Conservation (phyloP, 2,113 vertebrate species). For the Herpailurus yagouaroundi region DNA sequence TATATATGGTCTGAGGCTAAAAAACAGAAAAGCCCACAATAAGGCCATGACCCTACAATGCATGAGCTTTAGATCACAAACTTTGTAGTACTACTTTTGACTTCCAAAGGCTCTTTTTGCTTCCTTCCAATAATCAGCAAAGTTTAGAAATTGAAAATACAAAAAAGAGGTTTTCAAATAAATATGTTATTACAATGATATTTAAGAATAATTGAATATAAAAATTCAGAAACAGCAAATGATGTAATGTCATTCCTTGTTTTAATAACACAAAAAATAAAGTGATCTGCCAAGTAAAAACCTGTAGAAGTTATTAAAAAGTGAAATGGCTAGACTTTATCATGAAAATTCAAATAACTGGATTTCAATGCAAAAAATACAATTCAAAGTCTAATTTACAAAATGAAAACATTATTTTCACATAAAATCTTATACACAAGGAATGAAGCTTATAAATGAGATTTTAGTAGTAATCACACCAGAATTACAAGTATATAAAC, state of each 20-base stretch:
- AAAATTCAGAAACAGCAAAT: slow-evolving; percentile 7
- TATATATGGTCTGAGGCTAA: neutral
- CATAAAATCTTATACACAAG: neutral
- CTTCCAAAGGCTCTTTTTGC: neutral
- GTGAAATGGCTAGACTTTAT: neutral
- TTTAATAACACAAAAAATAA: slow-evolving; percentile 12
- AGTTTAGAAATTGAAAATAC: slow-evolving; percentile 35
- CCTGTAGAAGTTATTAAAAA: neutral
- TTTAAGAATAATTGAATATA: neutral
- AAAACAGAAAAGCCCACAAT: neutral
- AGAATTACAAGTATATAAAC: neutral
- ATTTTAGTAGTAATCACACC: neutral
- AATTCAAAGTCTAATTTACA: neutral
- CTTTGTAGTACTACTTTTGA: neutral
- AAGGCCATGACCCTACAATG: neutral
- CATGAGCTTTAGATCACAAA: neutral
- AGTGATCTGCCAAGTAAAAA: neutral
- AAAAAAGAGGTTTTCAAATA: neutral
- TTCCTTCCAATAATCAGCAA: neutral
- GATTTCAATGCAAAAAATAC: neutral
- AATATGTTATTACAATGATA: neutral
- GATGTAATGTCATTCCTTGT: neutral
- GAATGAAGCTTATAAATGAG: neutral
- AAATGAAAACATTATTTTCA: slow-evolving; percentile 34
- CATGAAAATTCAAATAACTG: neutral